Evolutionary conservation across 2,888 invertebrate species (phyloP).

Genomic region (Hymenopus coronatus): DNA sequence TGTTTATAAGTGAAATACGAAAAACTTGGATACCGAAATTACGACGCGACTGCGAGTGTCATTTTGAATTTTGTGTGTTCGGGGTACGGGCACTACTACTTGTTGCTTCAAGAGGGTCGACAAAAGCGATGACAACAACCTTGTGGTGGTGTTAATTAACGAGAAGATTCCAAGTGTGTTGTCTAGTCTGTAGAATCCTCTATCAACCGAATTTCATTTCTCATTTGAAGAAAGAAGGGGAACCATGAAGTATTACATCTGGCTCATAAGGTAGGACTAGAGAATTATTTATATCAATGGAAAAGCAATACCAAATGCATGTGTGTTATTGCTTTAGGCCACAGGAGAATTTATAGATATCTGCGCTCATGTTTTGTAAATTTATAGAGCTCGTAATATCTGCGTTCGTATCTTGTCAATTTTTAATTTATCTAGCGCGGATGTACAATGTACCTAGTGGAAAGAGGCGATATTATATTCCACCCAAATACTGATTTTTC

Average conservation of each 20-base stretch:
- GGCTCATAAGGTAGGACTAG: background rate
- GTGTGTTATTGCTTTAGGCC: too few species aligned
- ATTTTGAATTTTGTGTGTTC: background rate
- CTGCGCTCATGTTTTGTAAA: too few species aligned
- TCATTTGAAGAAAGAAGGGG: background rate
- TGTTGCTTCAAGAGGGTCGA: background rate
- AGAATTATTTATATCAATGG: too few species aligned
- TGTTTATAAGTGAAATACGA: background rate
- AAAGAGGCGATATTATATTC: too few species aligned
- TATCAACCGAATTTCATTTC: background rate
- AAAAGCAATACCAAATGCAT: too few species aligned
- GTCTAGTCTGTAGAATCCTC: background rate
- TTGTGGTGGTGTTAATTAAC: background rate
- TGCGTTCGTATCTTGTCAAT: too few species aligned
- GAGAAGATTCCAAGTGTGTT: background rate
- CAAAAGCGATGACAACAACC: background rate
- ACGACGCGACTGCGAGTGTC: background rate
- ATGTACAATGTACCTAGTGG: too few species aligned
- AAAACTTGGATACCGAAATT: background rate
- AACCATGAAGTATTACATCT: background rate
- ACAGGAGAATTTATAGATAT: too few species aligned
- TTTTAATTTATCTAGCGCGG: too few species aligned
- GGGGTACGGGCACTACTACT: background rate
- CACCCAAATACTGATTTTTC: too few species aligned
- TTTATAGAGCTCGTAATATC: too few species aligned